phyloP scores from a whole-genome alignment of 2,888 invertebrate genomes.

The Isoperla grammatica region DNA sequence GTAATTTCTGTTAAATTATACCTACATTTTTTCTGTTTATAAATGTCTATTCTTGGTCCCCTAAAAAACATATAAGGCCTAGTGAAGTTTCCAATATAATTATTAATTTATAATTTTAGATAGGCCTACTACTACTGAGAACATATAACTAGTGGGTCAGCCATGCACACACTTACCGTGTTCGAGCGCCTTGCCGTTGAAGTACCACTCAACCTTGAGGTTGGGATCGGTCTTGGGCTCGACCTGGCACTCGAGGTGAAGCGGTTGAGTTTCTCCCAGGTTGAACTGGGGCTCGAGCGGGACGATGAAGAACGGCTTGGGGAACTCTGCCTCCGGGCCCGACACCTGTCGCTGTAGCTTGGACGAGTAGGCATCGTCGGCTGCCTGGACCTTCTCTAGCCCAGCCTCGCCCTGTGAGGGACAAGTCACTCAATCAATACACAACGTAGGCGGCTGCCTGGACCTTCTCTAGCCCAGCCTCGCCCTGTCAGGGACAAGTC shows the following conservation, averaged over 20 bases:
- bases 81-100: too few relatives aligned
- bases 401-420: constrained; percentile 71
- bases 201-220: constrained; percentile 88
- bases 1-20: too few relatives aligned
- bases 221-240: constrained; percentile 92
- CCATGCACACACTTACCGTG: constrained; percentile 54
- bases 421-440: too few relatives aligned
- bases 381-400: constrained; percentile 81
- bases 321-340: constrained; percentile 69
- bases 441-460: constrained; percentile 82
- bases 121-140: too few relatives aligned
- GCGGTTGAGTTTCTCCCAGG: constrained; percentile 72
- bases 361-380: constrained; percentile 72
- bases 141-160: too few relatives aligned
- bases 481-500: too few relatives aligned
- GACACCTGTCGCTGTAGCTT: constrained; percentile 64
- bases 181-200: constrained; percentile 82
- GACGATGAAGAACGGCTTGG: constrained; percentile 80
- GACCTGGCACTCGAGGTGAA: constrained; percentile 91
- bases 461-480: constrained; percentile 82
- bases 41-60: too few relatives aligned
- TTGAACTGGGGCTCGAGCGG: constrained; percentile 76
- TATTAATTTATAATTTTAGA: too few relatives aligned
- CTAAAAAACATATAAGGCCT: too few relatives aligned
- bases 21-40: too few relatives aligned